These are phyloP conservation scores for Psephotus haematonotus DNA, from an alignment of 2,113 vertebrate species.

Conservation along the genomic window DNA sequence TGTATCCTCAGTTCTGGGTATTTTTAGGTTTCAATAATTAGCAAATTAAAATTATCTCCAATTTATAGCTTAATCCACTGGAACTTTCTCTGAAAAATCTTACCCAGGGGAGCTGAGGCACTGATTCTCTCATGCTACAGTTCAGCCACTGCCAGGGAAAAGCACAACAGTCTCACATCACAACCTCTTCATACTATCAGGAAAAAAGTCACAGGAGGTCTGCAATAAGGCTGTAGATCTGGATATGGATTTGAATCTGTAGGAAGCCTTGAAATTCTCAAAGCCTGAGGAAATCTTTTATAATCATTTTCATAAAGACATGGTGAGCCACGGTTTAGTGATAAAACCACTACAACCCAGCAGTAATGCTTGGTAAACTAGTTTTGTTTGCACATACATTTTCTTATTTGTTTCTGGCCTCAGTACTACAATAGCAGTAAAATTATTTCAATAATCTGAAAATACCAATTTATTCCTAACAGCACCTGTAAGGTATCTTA, in stretches of 20 bases:
- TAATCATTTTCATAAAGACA: background rate
- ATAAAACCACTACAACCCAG: background rate
- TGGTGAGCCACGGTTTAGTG: background rate
- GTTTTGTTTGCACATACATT: background rate
- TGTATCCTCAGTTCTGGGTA: background rate
- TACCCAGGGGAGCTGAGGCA: background rate
- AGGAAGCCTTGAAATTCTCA: background rate
- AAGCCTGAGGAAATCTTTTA: background rate
- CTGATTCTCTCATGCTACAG: fast-evolving
- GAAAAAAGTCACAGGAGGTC: background rate
- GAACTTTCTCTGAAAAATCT: background rate
- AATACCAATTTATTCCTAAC: background rate
- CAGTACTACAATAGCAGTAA: background rate
- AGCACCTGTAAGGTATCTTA: background rate
- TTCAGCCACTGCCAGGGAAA: background rate
- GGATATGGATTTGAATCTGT: background rate
- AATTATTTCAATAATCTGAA: background rate
- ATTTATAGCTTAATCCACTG: background rate
- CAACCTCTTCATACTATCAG: background rate
- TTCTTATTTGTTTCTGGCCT: background rate
- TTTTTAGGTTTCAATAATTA: background rate
- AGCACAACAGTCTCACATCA: background rate
- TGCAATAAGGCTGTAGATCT: background rate
- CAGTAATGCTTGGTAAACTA: background rate
- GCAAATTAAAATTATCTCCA: background rate